Evolutionary conservation across 1,140 invertebrate species (phyloP).

Genomic region (Polypedilum pembai): DNA sequence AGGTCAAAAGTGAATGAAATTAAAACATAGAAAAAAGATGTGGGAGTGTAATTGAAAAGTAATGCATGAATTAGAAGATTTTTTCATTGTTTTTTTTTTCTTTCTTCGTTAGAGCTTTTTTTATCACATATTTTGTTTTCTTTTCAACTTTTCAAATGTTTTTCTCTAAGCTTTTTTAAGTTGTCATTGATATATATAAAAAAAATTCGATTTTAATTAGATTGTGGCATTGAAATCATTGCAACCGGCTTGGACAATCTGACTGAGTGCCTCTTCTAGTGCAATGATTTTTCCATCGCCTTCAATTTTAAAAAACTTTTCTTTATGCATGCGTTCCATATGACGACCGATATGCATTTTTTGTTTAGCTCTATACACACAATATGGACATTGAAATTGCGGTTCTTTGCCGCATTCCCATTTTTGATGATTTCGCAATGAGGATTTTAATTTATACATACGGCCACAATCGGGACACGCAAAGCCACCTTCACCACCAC

Average conservation of each 20-base stretch:
- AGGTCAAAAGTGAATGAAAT: no score
- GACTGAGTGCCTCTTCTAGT: background rate
- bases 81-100: constrained; percentile 2
- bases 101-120: constrained; percentile 11
- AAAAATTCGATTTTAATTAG: constrained; percentile 15
- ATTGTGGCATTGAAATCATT: constrained; percentile 14
- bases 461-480: constrained; percentile 72
- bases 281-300: constrained; percentile 13
- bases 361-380: constrained; percentile 72
- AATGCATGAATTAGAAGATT: background rate
- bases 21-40: background rate
- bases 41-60: background rate
- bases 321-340: constrained; percentile 80
- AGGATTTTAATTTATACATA: constrained; percentile 76
- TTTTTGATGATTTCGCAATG: constrained; percentile 75
- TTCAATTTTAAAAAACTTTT: constrained; percentile 48
- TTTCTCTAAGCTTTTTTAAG: constrained; percentile 3
- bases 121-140: constrained; percentile 19
- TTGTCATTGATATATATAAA: background rate
- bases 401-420: constrained; percentile 82
- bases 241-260: background rate
- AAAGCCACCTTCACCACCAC: constrained; percentile 44
- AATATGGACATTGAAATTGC: constrained; percentile 73
- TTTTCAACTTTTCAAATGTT: background rate
- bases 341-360: constrained; percentile 80